Base-by-base conservation (phyloP, 2,797 vertebrate genomes). In the Poecilia velifera region DNA sequence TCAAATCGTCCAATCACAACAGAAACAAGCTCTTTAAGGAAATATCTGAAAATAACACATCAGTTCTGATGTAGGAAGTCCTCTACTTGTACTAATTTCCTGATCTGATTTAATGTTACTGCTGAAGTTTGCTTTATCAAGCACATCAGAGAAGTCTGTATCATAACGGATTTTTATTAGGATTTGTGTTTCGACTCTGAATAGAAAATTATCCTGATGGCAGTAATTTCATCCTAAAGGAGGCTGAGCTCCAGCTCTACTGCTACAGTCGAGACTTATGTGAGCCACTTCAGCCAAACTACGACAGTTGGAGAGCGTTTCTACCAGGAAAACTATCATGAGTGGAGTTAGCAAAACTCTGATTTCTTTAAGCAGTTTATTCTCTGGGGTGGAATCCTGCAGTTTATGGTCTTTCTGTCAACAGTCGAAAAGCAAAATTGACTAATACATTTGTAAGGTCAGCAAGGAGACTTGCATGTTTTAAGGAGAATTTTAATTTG, bases 161-260 rank as follows among this genome's bases (percentile, higher is more conserved):
- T 70, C 25, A 70, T 39, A 70, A 14, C 22, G 5, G 12, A 70
- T n/a, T 70, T 70, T 70, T 41, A 68, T 68, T 43, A 70, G 20
- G 66, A 70, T 70, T 70, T 43, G 39, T 43, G 12, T 70, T 39
- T 70, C 4, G 22, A 70, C 12, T 70, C 22, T n/a, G 39, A 70
- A 70, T 2, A 43, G 36, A 43, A n/a, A 41, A 70, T 43, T 43
- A 45, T 70, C 39, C 66, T n/a, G 39, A 70, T n/a, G 5, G 41
- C 66, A 41, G n/a, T 45, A n/a, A 70, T 70, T 45, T 70, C 22
- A 70, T 70, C 22, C 66, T 43, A n/a, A n/a, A 43, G 66, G 39
- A 70, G 41, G 22, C 39, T 70, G 5, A 45, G 12, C 5, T 4
- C 41, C 10, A 45, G 66, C 41, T 43, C 39, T 43, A 25, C 39